Evolutionary conservation across 2,888 invertebrate genomes (phyloP), one percentile per base, ranked within the genome.

Genomic region (Amphipyra berbera): DNA sequence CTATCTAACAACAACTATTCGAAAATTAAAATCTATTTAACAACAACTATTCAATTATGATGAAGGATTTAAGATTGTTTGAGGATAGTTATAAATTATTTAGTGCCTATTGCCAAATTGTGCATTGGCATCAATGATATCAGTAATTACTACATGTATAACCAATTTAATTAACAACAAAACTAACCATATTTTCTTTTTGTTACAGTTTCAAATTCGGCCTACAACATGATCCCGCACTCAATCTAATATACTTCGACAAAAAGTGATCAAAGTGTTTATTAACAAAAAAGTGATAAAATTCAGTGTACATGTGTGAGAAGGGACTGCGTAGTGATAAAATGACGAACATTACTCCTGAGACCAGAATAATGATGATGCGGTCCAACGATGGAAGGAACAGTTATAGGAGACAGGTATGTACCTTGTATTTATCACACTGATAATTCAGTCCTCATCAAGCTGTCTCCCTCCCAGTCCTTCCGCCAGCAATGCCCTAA

Each of bases 341-440:
- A 79, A 94, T 94, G 94, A 93, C 93, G 79, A 94, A 91, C 86
- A 90, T 93, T 73, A 88, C 88, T 15, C 93, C 93, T 30, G 95
- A 95, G 73, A 92, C 94, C 14, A 89, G 94, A 72, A 91, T 94
- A 35, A 95, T 94, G 90, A 94, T 94, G 85, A 89, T 92, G 89
- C 81, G 93, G 78, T 84, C 91, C 2, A 86, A 79, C 9, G 90
- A 92, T 63, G 92, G 90, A 40, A 89, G 90, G 44, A 88, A 87
- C 60, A 90, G 82, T 38, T 94, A 92, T 61, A 86, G 90, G 58
- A 88, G 94, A 86, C 95, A 95, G 93, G 95, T 95, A 47, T 79
- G 79, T 59, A 10, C 21, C 4, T 15, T 44, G 54, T 21, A 21
- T 21, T 21, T 21, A n/a, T n/a, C n/a, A n/a, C n/a, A n/a, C n/a